These are phyloP conservation scores for Lysandra coridon DNA, from an alignment of 2,888 invertebrate genomes.

Conservation along the genomic window DNA sequence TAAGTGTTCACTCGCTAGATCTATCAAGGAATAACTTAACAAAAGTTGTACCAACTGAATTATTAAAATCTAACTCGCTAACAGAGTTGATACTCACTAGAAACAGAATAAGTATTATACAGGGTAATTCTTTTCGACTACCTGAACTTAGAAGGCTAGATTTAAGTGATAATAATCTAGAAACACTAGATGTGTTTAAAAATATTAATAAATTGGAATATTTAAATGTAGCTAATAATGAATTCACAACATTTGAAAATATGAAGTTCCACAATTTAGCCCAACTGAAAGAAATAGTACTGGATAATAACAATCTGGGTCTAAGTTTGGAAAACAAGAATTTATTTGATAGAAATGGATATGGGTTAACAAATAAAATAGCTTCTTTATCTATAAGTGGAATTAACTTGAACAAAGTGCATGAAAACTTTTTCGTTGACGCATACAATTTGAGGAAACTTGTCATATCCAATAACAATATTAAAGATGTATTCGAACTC, in stretches of 20 bases:
- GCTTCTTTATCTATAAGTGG: slow-evolving; percentile 58
- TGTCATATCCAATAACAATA: slow-evolving; percentile 76
- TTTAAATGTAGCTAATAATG: slow-evolving; percentile 70
- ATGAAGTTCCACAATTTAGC: slow-evolving; percentile 64
- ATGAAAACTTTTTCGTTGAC: slow-evolving; percentile 66
- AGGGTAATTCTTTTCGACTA: slow-evolving; percentile 52
- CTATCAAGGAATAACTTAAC: slow-evolving; percentile 62
- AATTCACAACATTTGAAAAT: slow-evolving; percentile 60
- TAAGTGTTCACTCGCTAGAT: slow-evolving; percentile 54
- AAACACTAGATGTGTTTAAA: slow-evolving; percentile 61
- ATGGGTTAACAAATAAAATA: slow-evolving; percentile 62
- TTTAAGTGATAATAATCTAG: slow-evolving; percentile 64
- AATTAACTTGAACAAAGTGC: slow-evolving; percentile 54
- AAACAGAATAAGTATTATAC: slow-evolving; percentile 58
- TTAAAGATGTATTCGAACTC: slow-evolving; percentile 76
- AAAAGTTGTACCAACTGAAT: slow-evolving; percentile 45
- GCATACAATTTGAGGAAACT: slow-evolving; percentile 70
- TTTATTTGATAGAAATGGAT: slow-evolving; percentile 65
- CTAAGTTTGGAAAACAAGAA: slow-evolving; percentile 53
- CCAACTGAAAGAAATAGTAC: slow-evolving; percentile 60
- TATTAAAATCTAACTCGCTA: slow-evolving; percentile 55
- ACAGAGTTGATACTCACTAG: slow-evolving; percentile 54
- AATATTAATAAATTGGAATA: slow-evolving; percentile 62
- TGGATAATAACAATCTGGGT: slow-evolving; percentile 71
- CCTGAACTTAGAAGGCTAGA: slow-evolving; percentile 62